phyloP scores from a whole-genome alignment of 2,888 invertebrate genomes.

The Caenorhabditis angaria region DNA sequence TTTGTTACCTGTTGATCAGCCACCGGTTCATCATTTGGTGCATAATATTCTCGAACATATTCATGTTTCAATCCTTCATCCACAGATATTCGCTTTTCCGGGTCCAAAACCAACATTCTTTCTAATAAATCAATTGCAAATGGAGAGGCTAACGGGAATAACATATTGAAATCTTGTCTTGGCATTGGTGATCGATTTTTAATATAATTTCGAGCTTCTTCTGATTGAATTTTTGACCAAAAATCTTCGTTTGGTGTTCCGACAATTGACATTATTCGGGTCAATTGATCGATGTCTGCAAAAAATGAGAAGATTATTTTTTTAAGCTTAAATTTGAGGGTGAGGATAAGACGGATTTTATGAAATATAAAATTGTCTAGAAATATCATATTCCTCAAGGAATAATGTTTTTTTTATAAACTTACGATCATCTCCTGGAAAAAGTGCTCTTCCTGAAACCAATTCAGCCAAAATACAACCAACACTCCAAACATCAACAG shows the following conservation, averaged over 20 bases:
- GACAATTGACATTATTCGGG: constrained; percentile 93
- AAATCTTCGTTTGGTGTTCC: constrained; percentile 90
- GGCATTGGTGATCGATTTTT: constrained; percentile 54
- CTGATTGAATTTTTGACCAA: constrained; percentile 91
- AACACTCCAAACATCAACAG: constrained; percentile 74
- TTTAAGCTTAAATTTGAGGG: no score
- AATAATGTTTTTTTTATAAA: background rate
- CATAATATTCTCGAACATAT: constrained; percentile 60
- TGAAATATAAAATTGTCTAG: no score
- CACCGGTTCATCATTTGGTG: constrained; percentile 65
- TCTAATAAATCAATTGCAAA: constrained; percentile 96
- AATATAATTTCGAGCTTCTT: constrained; percentile 90
- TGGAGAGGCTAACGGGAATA: constrained; percentile 90
- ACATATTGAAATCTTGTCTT: constrained; percentile 73
- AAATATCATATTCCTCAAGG: background rate
- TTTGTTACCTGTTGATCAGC: constrained; percentile 47
- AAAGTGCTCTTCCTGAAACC: constrained; percentile 62
- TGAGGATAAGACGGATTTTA: no score
- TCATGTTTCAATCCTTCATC: constrained; percentile 62
- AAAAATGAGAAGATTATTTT: constrained; percentile 17
- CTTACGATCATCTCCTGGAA: constrained; percentile 67
- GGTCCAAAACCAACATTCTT: constrained; percentile 98
- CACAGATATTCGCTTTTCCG: constrained; percentile 76
- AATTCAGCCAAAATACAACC: constrained; percentile 70
- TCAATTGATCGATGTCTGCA: constrained; percentile 94